Evolutionary conservation across 1,140 invertebrate species (phyloP).

Genomic region (Pogonognathellus flavescens): DNA sequence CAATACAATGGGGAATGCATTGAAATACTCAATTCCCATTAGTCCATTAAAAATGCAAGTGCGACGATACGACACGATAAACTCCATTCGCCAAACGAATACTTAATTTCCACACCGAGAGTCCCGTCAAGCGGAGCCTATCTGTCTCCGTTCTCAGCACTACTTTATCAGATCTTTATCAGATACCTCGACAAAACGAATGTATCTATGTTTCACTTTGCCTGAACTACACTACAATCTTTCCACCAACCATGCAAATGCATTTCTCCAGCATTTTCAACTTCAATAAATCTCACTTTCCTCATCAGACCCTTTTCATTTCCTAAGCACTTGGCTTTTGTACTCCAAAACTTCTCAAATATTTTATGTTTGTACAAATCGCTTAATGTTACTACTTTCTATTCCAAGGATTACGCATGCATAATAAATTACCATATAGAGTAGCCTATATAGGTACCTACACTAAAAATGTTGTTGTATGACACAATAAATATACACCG

Average conservation of each 20-base stretch:
- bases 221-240: neutral
- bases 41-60: slow-evolving; percentile 57
- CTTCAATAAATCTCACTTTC: slow-evolving; percentile 22
- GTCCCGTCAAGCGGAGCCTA: slow-evolving; percentile 36
- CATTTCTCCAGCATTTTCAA: slow-evolving; percentile 28
- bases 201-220: neutral
- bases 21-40: slow-evolving; percentile 55
- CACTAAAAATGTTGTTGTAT: too few relatives aligned
- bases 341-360: too few relatives aligned
- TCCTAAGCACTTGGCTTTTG: too few relatives aligned
- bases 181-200: slow-evolving; percentile 38
- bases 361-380: too few relatives aligned
- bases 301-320: slow-evolving; percentile 22
- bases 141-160: slow-evolving; percentile 37
- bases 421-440: too few relatives aligned
- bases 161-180: slow-evolving; percentile 17
- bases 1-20: slow-evolving; percentile 42
- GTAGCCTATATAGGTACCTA: too few relatives aligned
- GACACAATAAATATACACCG: too few relatives aligned
- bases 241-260: slow-evolving; percentile 29
- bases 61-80: slow-evolving; percentile 55
- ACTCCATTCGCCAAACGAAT: slow-evolving; percentile 55
- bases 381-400: too few relatives aligned
- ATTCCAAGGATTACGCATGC: too few relatives aligned
- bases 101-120: slow-evolving; percentile 52